Evolutionary conservation across 2,113 vertebrate species (phyloP), one percentile per base, ranked within the genome.

Genomic region (Bufo gargarizans): DNA sequence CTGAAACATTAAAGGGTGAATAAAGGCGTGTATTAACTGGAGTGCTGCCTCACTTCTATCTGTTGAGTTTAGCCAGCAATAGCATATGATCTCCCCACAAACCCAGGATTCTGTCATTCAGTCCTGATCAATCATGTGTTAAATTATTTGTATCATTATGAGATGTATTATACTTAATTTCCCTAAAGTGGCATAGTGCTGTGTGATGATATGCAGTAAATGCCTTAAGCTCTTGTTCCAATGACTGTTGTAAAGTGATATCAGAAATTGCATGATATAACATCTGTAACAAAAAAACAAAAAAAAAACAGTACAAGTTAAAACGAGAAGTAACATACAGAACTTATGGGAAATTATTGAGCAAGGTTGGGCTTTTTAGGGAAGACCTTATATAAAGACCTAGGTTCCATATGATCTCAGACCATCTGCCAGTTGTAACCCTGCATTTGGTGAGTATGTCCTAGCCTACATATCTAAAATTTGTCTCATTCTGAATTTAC

Each of bases 331-430:
- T 84, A 12, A 78, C 59, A 20, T 58, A 43, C 14, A 59, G 59
- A 69, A 78, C 72, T 84, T 78, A 69, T 78, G 59, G 47, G 67
- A 89, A 67, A 77, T 77, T 13, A 84, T 89, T 89, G 87, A 77
- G 87, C 74, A 89, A 89, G 87, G 87, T 84, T 82, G 87, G 82
- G 72, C 77, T 84, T 89, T 77, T 77, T 6, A 58, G 20, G 55
- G n/a, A 88, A 74, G 58, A 45, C n/a, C 5, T 50, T 89, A 89
- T 78, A 89, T 78, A 78, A 63, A 55, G 16, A 13, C 9, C n/a
- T 19, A 19, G 8, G 50, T 58, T 58, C 61, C 50, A 69, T 47
- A 89, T 47, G 20, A 78, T 19, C 3, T 22, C n/a, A 84, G 49
- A 56, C n/a, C 81, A 16, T 49, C 72, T 69, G 80, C 20, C 50